phyloP scores from a whole-genome alignment of 2,888 invertebrate species.

The Blomia tropicalis region DNA sequence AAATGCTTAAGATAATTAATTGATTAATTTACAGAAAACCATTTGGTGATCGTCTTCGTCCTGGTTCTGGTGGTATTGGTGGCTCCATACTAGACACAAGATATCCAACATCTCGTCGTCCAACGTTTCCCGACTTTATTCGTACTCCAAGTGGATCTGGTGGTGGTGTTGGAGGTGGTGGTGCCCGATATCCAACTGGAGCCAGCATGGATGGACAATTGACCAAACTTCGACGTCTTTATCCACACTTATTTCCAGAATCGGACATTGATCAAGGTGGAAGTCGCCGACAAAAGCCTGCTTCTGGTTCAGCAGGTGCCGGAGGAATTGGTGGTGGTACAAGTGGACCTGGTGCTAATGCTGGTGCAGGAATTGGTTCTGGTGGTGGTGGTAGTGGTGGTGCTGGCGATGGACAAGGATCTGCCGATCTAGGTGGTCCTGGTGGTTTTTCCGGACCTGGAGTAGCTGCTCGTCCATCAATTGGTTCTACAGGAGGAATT shows the following conservation, averaged over 20 bases:
- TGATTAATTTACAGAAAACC: background rate
- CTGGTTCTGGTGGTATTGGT: too few species aligned
- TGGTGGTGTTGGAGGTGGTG: conserved; percentile 9
- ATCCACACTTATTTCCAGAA: conserved; percentile 7
- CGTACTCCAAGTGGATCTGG: background rate
- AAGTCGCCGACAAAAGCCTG: background rate
- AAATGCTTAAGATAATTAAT: background rate
- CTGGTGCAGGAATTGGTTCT: background rate
- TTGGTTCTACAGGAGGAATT: background rate
- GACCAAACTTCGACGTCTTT: conserved; percentile 8
- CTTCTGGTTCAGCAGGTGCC: background rate
- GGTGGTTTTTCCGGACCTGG: background rate
- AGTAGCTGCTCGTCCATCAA: background rate
- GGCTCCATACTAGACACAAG: background rate
- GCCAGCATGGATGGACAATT: background rate
- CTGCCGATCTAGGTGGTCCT: background rate
- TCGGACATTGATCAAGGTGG: background rate
- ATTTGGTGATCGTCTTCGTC: conserved; percentile 10
- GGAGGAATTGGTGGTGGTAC: background rate
- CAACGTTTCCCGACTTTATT: background rate
- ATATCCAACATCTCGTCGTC: background rate
- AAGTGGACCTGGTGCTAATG: background rate
- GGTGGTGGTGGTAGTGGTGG: background rate
- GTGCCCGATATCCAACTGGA: background rate
- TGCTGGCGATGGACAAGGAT: background rate